Evolutionary conservation across 2,797 vertebrate species (phyloP), one percentile per base, ranked within the genome.

Genomic region (Coranthus polyacanthus): DNA sequence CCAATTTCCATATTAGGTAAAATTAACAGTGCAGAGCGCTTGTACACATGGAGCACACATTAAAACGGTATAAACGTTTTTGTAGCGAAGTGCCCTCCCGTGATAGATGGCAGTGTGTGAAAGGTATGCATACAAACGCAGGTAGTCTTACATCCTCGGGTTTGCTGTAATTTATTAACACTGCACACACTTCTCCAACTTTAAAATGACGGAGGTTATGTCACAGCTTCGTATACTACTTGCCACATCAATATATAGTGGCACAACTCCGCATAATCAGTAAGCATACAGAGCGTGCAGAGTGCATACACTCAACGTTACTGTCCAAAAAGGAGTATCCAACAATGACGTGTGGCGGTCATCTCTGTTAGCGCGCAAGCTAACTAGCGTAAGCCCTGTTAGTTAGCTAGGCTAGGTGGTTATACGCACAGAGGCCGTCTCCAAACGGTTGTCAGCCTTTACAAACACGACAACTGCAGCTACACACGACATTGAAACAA

Each of bases 331-430:
- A 39, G 1, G 32, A 64, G 52, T 69, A 39, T 68, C 68, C 43
- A 81, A 80, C 86, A 89, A 87, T 89, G 84, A 89, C 80, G 84
- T 83, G 44, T 58, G 72, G 64, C 86, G 86, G 85, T 89, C 86
- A 84, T 83, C 34, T 70, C 51, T 46, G 75, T 69, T 90, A 89
- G 85, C 85, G 6, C 15, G 16, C 42, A 67, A 70, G 87, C 86
- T 90, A 88, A 53, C 81, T 54, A 85, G 87, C 78, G 20, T 3
- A 46, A 38, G 21, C 32, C 50, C n/a, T n/a, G n/a, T n/a, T 63
- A 34, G 65, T 34, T 88, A 70, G 75, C 81, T 51, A 24, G 44
- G 29, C 41, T 36, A 20, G 39, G 34, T 18, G n/a, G n/a, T n/a
- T n/a, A n/a, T n/a, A n/a, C n/a, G n/a, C n/a, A n/a, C n/a, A 20